Conservation (phyloP, 2,888 invertebrate genomes). For the Papilio protenor region DNA sequence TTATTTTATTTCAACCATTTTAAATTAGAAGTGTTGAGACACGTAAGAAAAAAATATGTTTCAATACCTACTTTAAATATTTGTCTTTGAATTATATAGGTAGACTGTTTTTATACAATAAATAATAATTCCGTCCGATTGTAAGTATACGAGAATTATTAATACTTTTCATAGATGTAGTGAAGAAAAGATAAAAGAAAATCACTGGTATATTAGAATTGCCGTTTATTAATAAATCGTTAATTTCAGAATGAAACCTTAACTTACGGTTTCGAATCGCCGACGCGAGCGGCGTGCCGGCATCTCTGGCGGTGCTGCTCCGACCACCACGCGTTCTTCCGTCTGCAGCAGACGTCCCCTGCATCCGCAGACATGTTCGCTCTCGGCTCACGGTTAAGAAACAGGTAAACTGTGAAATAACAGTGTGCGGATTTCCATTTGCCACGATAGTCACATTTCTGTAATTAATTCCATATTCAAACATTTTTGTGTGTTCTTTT, state of each 20-base stretch:
- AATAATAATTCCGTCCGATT: background rate
- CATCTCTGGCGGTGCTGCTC: conserved; percentile 98
- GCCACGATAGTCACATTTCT: too few relatives aligned
- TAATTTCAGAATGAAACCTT: conserved; percentile 92
- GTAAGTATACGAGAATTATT: background rate
- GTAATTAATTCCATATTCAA: too few relatives aligned
- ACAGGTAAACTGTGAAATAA: conserved; percentile 82
- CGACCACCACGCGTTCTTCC: conserved; percentile 97
- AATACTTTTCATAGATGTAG: background rate
- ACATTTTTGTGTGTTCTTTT: too few relatives aligned
- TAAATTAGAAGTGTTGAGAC: background rate
- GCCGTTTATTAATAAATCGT: background rate
- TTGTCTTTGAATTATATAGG: too few relatives aligned
- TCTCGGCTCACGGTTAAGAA: conserved; percentile 90
- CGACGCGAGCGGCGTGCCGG: conserved; percentile 95
- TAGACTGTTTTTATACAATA: background rate
- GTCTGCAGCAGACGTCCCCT: conserved; percentile 92
- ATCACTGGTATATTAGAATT: background rate
- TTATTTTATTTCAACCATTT: background rate
- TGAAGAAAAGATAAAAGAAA: background rate
- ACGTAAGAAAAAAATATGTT: background rate
- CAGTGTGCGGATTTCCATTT: too few relatives aligned
- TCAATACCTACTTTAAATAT: background rate
- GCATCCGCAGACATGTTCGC: conserved; percentile 90
- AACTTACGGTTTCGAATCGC: conserved; percentile 98